Base-by-base conservation (phyloP, 37 sponge, comb jelly and placozoan genomes). In the Trichoplax adhaerens region DNA sequence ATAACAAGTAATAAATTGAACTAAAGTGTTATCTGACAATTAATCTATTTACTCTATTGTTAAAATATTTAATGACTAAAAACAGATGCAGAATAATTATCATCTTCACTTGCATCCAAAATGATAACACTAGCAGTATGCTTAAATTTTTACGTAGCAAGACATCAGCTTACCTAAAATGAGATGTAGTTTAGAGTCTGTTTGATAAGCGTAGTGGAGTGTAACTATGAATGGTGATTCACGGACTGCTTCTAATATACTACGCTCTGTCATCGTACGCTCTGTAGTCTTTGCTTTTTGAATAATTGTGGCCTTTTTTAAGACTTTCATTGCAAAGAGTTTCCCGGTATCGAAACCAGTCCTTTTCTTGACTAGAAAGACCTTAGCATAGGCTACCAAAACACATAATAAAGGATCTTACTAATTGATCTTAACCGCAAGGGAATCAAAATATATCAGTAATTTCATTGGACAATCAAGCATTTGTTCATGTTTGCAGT, bases 241-340 rank as follows among this genome's bases (percentile, higher is more conserved):
- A 48, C 96, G 74, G 6, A 95, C 87, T 55, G 83, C 85, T 56
- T 90, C 91, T 55, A 95, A 80, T 46, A 95, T 91, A 68, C 77
- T 78, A 29, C 96, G 64, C 77, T 95, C 96, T 10, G 96, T 95
- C 60, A 95, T 69, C 0, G 91, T 95, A 75, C 90, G 92, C 68
- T 95, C 96, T 64, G 89, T 80, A 6, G 90, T 88, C 71, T 95
- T 95, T 74, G 62, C 76, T 79, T 95, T 95, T 53, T 89, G 84
- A 8, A 93, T 78, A 0, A 98, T 84, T 52, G 75, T 74, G 0
- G 85, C 88, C 70, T 98, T 98, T 82, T 89, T 91, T 54, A 98
- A 72, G 2, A 98, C 93, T 77, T 98, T 98, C 99, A 98, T 98
- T 54, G 99, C 99, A 81, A 78, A 98, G 57, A 98, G 78, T 50